phyloP scores from a whole-genome alignment of 1,140 invertebrate genomes.

The Dendroctonus valens region DNA sequence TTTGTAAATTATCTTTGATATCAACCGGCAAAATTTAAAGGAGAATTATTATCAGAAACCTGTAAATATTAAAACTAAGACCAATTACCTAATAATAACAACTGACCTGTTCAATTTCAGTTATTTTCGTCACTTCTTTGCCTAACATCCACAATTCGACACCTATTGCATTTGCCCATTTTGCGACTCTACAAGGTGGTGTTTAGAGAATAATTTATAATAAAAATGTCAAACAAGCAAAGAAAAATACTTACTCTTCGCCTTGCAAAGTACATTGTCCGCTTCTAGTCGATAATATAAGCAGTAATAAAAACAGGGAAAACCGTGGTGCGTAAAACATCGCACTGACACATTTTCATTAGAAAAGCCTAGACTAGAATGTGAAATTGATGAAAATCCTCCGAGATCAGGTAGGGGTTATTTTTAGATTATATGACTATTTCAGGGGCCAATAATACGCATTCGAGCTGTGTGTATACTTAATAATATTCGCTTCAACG shows the following conservation, averaged over 20 bases:
- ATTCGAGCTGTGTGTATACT: neutral
- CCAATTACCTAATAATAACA: conserved; percentile 6
- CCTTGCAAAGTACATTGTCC: conserved; percentile 33
- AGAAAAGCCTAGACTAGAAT: conserved; percentile 17
- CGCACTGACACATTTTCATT: conserved; percentile 23
- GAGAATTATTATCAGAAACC: no score
- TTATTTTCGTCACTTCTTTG: conserved; percentile 43
- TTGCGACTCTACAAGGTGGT: conserved; percentile 39
- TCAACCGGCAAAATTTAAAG: no score
- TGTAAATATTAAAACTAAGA: neutral
- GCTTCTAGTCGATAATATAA: neutral
- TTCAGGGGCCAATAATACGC: conserved; percentile 7
- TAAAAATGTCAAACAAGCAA: neutral
- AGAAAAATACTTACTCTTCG: conserved; percentile 36
- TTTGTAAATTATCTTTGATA: no score
- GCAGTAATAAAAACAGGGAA: conserved; percentile 11
- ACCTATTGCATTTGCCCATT: conserved; percentile 47
- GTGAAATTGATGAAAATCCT: conserved; percentile 11
- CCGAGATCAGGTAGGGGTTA: conserved; percentile 17
- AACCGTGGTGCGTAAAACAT: conserved; percentile 14
- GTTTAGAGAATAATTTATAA: neutral
- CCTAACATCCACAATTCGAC: conserved; percentile 45
- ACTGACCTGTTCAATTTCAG: conserved; percentile 44
- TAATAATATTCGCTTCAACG: no score
- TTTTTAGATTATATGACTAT: conserved; percentile 25